Evolutionary conservation across 2,113 vertebrate genomes (phyloP), one percentile per base, ranked within the genome.

Genomic region (Phaethon lepturus): DNA sequence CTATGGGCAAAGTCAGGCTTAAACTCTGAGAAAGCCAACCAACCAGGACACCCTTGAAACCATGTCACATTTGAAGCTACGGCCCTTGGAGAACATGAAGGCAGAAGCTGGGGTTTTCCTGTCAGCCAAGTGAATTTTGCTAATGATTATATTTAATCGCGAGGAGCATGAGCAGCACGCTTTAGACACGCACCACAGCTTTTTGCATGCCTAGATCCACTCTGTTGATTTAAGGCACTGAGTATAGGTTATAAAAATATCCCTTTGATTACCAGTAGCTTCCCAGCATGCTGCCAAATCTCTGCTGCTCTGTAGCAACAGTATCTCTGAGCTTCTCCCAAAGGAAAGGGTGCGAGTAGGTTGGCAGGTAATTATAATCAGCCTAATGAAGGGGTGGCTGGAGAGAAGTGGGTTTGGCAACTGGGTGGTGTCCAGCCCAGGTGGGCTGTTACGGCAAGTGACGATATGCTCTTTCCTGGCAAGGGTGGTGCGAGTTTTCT

Each of bases 291-390:
- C 62, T 55, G 69, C 63, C 49, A 63, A 14, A 42, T 64, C 50
- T 58, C 84, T 56, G 44, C 58, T 1, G 8, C 56, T 74, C 55
- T 52, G 26, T 47, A 35, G 50, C 38, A 88, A 38, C 59, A 55
- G 62, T 35, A 83, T 38, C 71, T 90, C 66, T 35, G 42, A 93
- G 63, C 45, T 79, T 88, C 80, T 72, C 38, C 64, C 18, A 10
- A 47, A 64, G 72, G 85, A 67, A 73, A 86, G 72, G 76, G 8
- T 81, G 44, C 60, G 78, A 78, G 91, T 87, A 96, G 20, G 68
- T 50, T 67, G 76, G 52, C 68, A 91, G 86, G 84, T 84, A 81
- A 79, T 95, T 95, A 73, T 58, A 90, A 86, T 67, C 76, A 87
- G 80, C 25, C 42, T 69, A 47, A 83, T 23, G 29, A 53, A 40